A percentile compares a stretch with the other conserved stretches of the same genome.
These are phyloP conservation scores for Epistrophella euchroma DNA, from an alignment of 2,888 invertebrate species.

Conservation along the genomic window DNA sequence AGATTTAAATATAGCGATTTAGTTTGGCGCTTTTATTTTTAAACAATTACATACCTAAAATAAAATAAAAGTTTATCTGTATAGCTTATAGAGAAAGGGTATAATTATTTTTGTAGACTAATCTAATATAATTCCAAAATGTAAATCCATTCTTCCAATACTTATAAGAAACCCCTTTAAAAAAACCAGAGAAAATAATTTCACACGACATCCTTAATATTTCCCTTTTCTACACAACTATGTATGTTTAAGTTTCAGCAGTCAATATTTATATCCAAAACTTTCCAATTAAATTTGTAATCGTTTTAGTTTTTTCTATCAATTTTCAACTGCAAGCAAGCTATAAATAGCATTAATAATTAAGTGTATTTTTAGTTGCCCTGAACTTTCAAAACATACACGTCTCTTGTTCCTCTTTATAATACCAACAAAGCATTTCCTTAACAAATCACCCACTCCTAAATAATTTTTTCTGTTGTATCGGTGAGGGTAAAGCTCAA, in stretches of 20 bases:
- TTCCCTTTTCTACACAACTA: background rate
- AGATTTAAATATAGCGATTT: too few species aligned
- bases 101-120: too few species aligned
- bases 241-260: background rate
- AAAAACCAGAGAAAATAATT: too few species aligned
- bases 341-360: slow-evolving; percentile 48
- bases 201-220: too few species aligned
- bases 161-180: too few species aligned
- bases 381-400: slow-evolving; percentile 16
- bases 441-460: slow-evolving; percentile 5
- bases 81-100: too few species aligned
- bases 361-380: slow-evolving; percentile 32
- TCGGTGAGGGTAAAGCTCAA: slow-evolving; percentile 9
- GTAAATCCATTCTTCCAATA: too few species aligned
- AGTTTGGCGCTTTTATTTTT: too few species aligned
- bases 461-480: slow-evolving; percentile 4
- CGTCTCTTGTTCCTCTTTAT: slow-evolving; percentile 1
- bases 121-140: too few species aligned
- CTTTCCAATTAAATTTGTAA: slow-evolving; percentile 10
- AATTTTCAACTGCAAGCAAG: slow-evolving; percentile 38
- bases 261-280: background rate
- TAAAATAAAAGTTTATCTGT: too few species aligned
- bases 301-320: slow-evolving; percentile 35
- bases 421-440: slow-evolving; percentile 25
- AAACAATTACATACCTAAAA: too few species aligned